These are phyloP conservation scores for Dendrocopos noguchii DNA, from an alignment of 2,113 vertebrate genomes.

Conservation along the genomic window DNA sequence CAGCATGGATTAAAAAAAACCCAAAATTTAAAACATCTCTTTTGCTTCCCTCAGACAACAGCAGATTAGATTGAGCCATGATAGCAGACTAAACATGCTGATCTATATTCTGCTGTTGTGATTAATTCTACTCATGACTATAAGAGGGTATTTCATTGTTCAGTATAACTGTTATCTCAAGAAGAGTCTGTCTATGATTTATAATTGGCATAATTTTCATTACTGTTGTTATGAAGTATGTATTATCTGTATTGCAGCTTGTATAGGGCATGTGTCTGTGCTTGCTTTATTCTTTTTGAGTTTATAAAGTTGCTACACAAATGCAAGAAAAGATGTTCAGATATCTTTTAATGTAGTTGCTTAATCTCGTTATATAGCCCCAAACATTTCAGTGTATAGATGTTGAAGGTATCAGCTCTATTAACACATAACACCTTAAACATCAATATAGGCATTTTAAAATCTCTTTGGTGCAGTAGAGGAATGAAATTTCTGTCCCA, in stretches of 20 bases:
- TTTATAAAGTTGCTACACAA: conserved; percentile 60
- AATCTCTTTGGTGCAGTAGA: background rate
- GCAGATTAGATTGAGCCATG: conserved; percentile 10
- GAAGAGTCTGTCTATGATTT: conserved; percentile 56
- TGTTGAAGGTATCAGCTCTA: conserved; percentile 22
- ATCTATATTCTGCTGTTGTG: conserved; percentile 56
- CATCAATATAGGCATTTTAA: background rate
- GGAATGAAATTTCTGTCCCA: conserved; percentile 4
- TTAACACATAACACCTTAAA: conserved; percentile 16
- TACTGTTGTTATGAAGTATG: conserved; percentile 57
- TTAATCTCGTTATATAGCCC: conserved; percentile 49
- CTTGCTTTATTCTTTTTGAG: conserved; percentile 56
- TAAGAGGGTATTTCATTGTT: conserved; percentile 59
- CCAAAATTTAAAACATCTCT: background rate
- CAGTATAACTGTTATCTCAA: conserved; percentile 57
- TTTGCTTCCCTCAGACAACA: conserved; percentile 13
- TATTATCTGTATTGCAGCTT: conserved; percentile 68
- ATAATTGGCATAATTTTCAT: conserved; percentile 47
- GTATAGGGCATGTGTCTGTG: conserved; percentile 67
- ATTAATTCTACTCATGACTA: conserved; percentile 56
- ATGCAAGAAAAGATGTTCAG: conserved; percentile 56
- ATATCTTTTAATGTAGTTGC: conserved; percentile 42
- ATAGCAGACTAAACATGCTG: conserved; percentile 51
- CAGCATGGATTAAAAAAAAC: background rate
- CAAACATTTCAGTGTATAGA: conserved; percentile 41